Percentiles rank a stretch among this genome's conserved stretches.
Evolutionary conservation across 2,113 vertebrate genomes (phyloP).

Genomic region (Picathartes gymnocephalus): DNA sequence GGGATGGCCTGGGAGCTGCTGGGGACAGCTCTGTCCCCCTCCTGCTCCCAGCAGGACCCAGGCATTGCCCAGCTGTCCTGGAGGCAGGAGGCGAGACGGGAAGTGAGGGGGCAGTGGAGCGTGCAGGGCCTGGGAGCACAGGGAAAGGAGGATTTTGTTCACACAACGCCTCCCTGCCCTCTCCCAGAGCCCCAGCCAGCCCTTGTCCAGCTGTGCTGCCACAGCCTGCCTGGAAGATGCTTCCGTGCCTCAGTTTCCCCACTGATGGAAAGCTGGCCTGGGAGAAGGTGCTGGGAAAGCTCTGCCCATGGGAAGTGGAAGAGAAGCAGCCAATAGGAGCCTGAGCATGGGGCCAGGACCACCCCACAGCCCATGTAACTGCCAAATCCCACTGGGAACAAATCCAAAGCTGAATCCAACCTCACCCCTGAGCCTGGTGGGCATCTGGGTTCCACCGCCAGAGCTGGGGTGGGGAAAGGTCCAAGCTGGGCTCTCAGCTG

Average conservation of each 20-base stretch:
- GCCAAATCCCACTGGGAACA: not conserved
- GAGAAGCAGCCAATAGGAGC: not conserved
- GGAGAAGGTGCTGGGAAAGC: not conserved
- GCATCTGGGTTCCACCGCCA: not conserved
- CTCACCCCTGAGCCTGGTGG: not conserved
- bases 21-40: not conserved
- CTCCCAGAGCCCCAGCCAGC: not conserved
- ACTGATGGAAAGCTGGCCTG: not conserved
- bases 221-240: not conserved
- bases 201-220: not conserved
- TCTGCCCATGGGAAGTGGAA: not conserved
- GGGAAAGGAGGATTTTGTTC: not conserved
- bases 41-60: not conserved
- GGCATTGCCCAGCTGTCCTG: not conserved
- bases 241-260: not conserved
- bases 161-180: not conserved
- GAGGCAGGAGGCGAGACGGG: not conserved
- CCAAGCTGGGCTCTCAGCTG: not conserved
- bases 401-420: not conserved
- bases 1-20: not conserved
- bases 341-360: not conserved
- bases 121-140: not conserved
- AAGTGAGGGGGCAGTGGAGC: not conserved
- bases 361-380: rapidly evolving
- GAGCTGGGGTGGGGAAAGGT: not conserved